Evolutionary conservation across 2,113 vertebrate genomes (phyloP).

Genomic region (Amphiprion ocellaris): DNA sequence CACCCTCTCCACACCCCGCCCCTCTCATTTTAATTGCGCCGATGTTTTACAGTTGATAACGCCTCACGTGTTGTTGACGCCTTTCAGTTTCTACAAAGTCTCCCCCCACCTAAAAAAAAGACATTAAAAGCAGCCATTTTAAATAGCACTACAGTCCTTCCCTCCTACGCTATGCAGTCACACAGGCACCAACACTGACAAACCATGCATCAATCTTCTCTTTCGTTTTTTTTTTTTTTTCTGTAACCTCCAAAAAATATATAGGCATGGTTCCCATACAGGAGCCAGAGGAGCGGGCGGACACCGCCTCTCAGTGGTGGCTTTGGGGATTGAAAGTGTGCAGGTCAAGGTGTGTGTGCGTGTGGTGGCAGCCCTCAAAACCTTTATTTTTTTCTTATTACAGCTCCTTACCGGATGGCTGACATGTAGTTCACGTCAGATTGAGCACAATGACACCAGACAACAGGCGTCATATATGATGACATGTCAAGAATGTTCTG

Average conservation of each 20-base stretch:
- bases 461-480: too few relatives aligned
- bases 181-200: conserved; percentile 83
- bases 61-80: conserved; percentile 68
- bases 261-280: conserved; percentile 46
- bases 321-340: conserved; percentile 7
- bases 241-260: conserved; percentile 63
- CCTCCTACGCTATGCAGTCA: conserved; percentile 82
- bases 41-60: conserved; percentile 74
- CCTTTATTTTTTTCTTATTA: background rate
- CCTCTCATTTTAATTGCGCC: conserved; percentile 62
- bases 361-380: background rate
- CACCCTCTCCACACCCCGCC: background rate
- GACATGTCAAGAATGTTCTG: background rate
- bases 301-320: conserved; percentile 78
- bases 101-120: conserved; percentile 32
- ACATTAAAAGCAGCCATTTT: conserved; percentile 84
- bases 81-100: conserved; percentile 65
- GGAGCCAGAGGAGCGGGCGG: conserved; percentile 53
- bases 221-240: conserved; percentile 55
- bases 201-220: conserved; percentile 84
- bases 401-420: too few relatives aligned
- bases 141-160: conserved; percentile 83
- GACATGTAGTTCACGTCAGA: background rate
- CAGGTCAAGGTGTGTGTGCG: background rate
- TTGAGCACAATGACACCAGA: background rate